A percentile compares a stretch with the other conserved stretches of the same genome.
phyloP scores from a whole-genome alignment of 2,888 invertebrate species.

The Ommatoiulus sabulosus region DNA sequence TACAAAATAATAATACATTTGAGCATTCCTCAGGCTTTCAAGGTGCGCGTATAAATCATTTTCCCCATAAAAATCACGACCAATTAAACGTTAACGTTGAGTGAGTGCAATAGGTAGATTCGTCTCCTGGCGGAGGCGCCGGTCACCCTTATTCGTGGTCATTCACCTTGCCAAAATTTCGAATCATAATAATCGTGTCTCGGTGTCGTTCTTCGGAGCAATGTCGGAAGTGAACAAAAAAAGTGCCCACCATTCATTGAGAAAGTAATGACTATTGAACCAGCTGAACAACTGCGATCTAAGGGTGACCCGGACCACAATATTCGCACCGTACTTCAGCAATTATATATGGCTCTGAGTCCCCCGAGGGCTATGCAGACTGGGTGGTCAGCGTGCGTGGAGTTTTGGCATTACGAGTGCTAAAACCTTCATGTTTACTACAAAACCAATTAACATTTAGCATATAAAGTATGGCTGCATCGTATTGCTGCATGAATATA shows the following conservation, averaged over 20 bases:
- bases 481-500: no score
- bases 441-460: not conserved
- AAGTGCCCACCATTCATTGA: not conserved
- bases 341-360: not conserved
- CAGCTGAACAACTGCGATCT: not conserved
- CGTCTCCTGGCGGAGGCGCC: constrained; percentile 1
- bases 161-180: constrained; percentile 1
- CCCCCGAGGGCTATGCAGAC: not conserved
- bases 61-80: not conserved
- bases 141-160: constrained; percentile 17
- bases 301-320: not conserved
- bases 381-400: not conserved
- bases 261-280: constrained; percentile 12
- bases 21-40: constrained; percentile 6
- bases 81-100: constrained; percentile 22
- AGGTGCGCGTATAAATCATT: constrained; percentile 34
- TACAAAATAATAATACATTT: constrained; percentile 14
- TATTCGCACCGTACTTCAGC: not conserved
- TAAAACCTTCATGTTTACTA: not conserved
- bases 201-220: constrained; percentile 15
- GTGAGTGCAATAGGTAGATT: constrained; percentile 9
- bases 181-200: not conserved
- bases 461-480: not conserved
- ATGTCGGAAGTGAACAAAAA: constrained; percentile 25
- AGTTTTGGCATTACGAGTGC: not conserved